Evolutionary conservation across 2,888 invertebrate species (phyloP).

Genomic region (Anagyrus pseudococci): DNA sequence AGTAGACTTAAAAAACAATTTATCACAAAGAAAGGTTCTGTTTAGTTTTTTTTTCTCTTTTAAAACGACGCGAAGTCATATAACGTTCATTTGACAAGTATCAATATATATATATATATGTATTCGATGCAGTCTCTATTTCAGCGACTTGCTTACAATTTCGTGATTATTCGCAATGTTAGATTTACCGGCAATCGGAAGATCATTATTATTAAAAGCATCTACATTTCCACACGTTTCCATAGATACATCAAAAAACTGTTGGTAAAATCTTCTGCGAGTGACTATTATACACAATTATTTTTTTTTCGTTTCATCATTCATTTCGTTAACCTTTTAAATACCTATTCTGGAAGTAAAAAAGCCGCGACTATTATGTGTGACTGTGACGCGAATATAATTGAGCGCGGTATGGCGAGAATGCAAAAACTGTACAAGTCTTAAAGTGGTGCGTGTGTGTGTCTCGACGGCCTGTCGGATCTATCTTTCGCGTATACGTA

Average conservation of each 20-base stretch:
- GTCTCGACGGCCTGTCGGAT: neutral
- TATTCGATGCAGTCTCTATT: too few relatives aligned
- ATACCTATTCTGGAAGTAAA: conserved; percentile 33
- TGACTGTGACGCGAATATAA: conserved; percentile 34
- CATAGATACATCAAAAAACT: conserved; percentile 5
- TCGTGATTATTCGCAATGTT: too few relatives aligned
- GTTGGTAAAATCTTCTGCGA: conserved; percentile 19
- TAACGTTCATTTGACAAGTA: too few relatives aligned
- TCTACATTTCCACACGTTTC: neutral
- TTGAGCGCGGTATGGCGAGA: conserved; percentile 20
- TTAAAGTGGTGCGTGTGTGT: neutral
- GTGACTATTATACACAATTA: conserved; percentile 35
- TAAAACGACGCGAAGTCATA: too few relatives aligned
- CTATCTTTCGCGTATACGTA: conserved; percentile 11
- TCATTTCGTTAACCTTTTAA: too few relatives aligned
- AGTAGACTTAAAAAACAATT: too few relatives aligned
- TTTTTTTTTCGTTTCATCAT: too few relatives aligned
- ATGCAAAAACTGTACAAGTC: conserved; percentile 36
- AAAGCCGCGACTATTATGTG: conserved; percentile 12
- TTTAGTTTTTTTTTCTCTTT: too few relatives aligned
- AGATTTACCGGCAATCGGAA: too few relatives aligned
- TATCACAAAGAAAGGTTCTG: too few relatives aligned
- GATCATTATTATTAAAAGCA: neutral
- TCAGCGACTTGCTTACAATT: too few relatives aligned
- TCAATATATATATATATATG: too few relatives aligned